Evolutionary conservation across 2,113 vertebrate species (phyloP), one percentile per base, ranked within the genome.

Genomic region (Amblyornis subalaris): DNA sequence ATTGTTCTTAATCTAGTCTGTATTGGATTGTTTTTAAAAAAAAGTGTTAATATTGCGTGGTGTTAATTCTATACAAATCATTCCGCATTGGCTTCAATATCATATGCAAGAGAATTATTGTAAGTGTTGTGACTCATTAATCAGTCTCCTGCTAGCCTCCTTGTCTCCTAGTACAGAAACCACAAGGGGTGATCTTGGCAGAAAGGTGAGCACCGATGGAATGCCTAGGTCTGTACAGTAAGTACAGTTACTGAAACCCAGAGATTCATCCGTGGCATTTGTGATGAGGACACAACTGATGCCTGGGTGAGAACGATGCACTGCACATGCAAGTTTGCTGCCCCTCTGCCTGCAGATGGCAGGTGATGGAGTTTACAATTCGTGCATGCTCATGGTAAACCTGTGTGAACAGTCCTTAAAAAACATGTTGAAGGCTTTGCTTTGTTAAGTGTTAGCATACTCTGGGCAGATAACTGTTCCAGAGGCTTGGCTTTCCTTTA

Each of bases 221-320:
- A 75, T 89, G 78, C 31, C 9, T 12, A 26, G 26, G 20, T 33
- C 82, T 72, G n/a, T 33, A 21, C 22, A 28, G 7, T 38, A 76
- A 47, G 19, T 6, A 16, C 23, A 33, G 24, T 64, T 86, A 19
- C 48, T 44, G 35, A 40, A 80, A 71, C 9, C 19, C 40, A 51
- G 44, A 23, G 67, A 29, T 54, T 77, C 0, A 6, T 18, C n/a
- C 3, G 1, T 14, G 26, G 28, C 18, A 24, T 66, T 45, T 78
- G 53, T 72, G 66, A 35, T 16, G 33, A 73, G 28, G 57, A 25
- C 33, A 44, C n/a, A 62, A 2, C 22, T 44, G 28, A 18, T 42
- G 5, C 2, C 6, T 1, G 23, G 16, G 31, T 64, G n/a, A 58
- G 75, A 66, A 25, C 45, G 1, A 0, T 1, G 0, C 28, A 2